A percentile compares a stretch with the other conserved stretches of the same genome.
Conservation (phyloP, 23 tunicate genomes). For the Trididemnum nubilum region DNA sequence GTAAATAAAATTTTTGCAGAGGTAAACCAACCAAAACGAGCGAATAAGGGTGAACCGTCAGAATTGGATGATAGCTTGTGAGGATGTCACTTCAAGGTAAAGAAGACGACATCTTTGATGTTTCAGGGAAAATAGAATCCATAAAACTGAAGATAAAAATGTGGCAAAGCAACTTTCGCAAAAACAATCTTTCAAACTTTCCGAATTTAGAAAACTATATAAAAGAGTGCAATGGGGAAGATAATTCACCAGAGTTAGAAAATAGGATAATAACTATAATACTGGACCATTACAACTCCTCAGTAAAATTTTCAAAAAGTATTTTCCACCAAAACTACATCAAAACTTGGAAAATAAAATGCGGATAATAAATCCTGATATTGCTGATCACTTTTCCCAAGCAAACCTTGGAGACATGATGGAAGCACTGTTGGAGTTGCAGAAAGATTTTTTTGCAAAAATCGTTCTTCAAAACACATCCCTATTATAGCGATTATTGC, state of each 20-base stretch:
- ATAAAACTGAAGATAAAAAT: background rate
- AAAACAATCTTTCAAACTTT: slow-evolving; percentile 40
- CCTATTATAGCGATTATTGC: slow-evolving; percentile 38
- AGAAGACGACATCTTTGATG: slow-evolving; percentile 24
- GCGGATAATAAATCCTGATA: slow-evolving; percentile 38
- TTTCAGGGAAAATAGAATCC: slow-evolving; percentile 14
- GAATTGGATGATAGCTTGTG: background rate
- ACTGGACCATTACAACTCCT: slow-evolving; percentile 42
- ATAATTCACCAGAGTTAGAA: slow-evolving; percentile 24
- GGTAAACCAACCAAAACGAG: background rate
- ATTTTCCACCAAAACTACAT: slow-evolving; percentile 35
- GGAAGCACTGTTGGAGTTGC: slow-evolving; percentile 44
- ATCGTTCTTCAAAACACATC: slow-evolving; percentile 36
- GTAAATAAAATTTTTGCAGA: background rate
- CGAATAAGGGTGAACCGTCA: background rate
- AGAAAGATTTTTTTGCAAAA: slow-evolving; percentile 40
- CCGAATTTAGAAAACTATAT: slow-evolving; percentile 34
- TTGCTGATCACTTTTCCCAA: slow-evolving; percentile 37
- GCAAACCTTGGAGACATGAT: slow-evolving; percentile 40
- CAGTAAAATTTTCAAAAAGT: background rate
- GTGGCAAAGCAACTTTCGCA: slow-evolving; percentile 11
- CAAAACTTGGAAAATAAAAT: slow-evolving; percentile 42
- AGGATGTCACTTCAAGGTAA: slow-evolving; percentile 47
- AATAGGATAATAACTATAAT: slow-evolving; percentile 19
- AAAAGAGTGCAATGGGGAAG: slow-evolving; percentile 35